phyloP scores from a whole-genome alignment of 2,113 vertebrate genomes.

The Upupa epops region DNA sequence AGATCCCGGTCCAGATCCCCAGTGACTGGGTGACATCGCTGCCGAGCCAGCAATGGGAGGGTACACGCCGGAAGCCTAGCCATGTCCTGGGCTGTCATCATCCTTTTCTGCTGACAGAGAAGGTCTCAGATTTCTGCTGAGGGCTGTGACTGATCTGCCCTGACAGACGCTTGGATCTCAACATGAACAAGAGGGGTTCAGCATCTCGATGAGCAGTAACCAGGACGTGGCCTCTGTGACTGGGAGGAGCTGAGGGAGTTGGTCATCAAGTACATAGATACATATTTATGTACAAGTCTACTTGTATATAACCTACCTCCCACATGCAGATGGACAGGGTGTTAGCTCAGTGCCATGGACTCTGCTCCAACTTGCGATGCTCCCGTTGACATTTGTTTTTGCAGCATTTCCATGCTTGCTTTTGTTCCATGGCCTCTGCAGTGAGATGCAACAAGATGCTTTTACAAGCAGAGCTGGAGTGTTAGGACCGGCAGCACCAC shows the following conservation, averaged over 20 bases:
- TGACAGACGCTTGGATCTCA: not conserved
- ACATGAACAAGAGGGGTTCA: not conserved
- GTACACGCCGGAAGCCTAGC: rapidly evolving
- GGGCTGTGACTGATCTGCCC: not conserved
- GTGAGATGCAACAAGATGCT: not conserved
- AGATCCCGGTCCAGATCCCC: not conserved
- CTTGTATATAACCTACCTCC: not conserved
- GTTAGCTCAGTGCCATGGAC: not conserved
- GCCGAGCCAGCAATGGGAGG: rapidly evolving
- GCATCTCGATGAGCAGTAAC: rapidly evolving
- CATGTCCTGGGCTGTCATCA: not conserved
- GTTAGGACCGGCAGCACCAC: too few species aligned
- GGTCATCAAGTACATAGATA: not conserved
- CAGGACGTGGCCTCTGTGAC: not conserved
- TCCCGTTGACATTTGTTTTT: rapidly evolving
- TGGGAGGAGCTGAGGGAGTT: not conserved
- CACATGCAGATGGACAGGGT: not conserved
- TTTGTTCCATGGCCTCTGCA: not conserved
- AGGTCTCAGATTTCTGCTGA: not conserved
- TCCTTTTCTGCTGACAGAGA: not conserved
- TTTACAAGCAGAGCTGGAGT: not conserved
- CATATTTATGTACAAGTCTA: too few species aligned
- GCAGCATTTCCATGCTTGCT: not conserved
- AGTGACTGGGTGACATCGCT: rapidly evolving
- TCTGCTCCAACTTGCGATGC: rapidly evolving